These are phyloP conservation scores for Xanthia icteritia DNA, from an alignment of 2,888 invertebrate genomes.

Conservation along the genomic window DNA sequence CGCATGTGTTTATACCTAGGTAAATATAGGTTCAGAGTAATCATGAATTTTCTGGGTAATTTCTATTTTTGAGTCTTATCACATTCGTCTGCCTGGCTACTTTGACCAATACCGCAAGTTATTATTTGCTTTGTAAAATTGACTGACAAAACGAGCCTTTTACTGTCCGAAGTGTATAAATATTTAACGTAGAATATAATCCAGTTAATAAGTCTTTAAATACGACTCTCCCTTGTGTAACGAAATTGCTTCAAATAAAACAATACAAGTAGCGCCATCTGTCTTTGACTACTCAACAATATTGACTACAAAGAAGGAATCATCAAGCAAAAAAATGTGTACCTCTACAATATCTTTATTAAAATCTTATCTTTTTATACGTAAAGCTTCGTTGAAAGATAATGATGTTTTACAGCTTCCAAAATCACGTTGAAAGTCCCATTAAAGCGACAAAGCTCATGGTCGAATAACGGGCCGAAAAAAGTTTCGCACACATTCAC, in stretches of 20 bases:
- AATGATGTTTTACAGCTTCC: slow-evolving; percentile 53
- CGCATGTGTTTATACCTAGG: background rate
- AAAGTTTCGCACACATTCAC: slow-evolving; percentile 85
- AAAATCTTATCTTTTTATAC: background rate
- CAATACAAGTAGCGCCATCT: slow-evolving; percentile 72
- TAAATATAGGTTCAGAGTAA: background rate
- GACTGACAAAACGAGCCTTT: background rate
- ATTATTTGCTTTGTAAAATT: background rate
- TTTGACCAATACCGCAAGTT: background rate
- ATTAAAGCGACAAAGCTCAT: slow-evolving; percentile 77
- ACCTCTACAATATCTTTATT: background rate
- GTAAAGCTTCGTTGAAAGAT: slow-evolving; percentile 25
- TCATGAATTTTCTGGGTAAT: background rate
- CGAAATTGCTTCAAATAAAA: slow-evolving; percentile 16
- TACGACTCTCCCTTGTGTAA: background rate
- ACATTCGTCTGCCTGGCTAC: background rate
- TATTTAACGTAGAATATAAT: background rate
- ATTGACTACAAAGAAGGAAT: slow-evolving; percentile 28
- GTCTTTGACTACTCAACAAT: slow-evolving; percentile 38
- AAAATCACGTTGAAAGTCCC: slow-evolving; percentile 63
- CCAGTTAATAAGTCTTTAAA: background rate
- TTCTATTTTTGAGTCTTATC: background rate
- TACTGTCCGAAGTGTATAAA: background rate
- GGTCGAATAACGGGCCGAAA: slow-evolving; percentile 79
- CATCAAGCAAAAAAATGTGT: slow-evolving; percentile 16